These are phyloP conservation scores for Nyctereutes procyonoides DNA, from an alignment of 2,113 vertebrate species.

Conservation along the genomic window DNA sequence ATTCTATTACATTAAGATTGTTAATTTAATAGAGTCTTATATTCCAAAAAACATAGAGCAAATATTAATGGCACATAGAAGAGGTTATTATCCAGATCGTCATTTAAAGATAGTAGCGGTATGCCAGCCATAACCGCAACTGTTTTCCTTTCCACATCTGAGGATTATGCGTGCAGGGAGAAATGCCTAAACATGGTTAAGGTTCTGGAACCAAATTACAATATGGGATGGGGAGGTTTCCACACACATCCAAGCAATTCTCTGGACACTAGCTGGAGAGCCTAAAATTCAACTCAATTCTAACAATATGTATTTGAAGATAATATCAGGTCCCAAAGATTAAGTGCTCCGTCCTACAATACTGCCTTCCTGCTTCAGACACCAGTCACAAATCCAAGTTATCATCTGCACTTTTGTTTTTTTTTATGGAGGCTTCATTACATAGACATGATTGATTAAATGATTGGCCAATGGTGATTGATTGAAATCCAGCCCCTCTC, in stretches of 20 bases:
- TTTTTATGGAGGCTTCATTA: background rate
- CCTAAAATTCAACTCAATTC: background rate
- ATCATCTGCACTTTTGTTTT: background rate
- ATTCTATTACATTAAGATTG: background rate
- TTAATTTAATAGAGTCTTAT: background rate
- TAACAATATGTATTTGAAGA: background rate
- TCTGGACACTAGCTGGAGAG: background rate
- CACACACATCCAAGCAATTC: background rate
- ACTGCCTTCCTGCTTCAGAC: background rate
- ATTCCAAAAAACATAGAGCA: background rate
- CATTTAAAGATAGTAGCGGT: accelerated
- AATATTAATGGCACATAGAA: too few relatives aligned
- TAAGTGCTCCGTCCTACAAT: background rate
- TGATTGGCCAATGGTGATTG: background rate
- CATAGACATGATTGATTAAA: background rate
- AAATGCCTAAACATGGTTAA: background rate
- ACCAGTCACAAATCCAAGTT: background rate
- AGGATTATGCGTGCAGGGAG: background rate
- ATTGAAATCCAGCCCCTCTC: background rate
- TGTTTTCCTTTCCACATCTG: background rate
- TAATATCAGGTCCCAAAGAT: background rate
- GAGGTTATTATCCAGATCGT: background rate
- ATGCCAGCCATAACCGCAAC: background rate
- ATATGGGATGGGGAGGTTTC: background rate
- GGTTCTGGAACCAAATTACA: background rate